These are phyloP conservation scores for Beris morrisii DNA, from an alignment of 2,888 invertebrate genomes.

Conservation along the genomic window DNA sequence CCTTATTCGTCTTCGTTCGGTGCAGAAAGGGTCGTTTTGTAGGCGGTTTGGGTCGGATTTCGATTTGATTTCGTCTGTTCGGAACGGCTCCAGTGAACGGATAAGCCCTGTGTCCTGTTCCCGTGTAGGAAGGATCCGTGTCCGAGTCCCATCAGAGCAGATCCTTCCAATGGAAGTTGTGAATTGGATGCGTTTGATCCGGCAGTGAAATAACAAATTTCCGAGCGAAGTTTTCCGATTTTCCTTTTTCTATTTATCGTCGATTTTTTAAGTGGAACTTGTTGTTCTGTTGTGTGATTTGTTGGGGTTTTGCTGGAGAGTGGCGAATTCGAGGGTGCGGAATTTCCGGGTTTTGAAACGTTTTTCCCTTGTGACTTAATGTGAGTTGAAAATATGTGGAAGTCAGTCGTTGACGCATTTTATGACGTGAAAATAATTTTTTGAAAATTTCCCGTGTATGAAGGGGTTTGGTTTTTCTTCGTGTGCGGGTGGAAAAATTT, in stretches of 20 bases:
- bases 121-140: slow-evolving; percentile 28
- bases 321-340: slow-evolving; percentile 26
- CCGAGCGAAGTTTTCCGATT: slow-evolving; percentile 26
- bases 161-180: slow-evolving; percentile 39
- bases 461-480: no score
- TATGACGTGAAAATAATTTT: slow-evolving; percentile 22
- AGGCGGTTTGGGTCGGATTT: slow-evolving; percentile 27
- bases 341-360: slow-evolving; percentile 28
- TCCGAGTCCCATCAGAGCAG: slow-evolving; percentile 33
- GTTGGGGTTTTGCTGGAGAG: slow-evolving; percentile 28
- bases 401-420: slow-evolving; percentile 11
- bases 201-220: slow-evolving; percentile 12
- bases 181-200: slow-evolving; percentile 34
- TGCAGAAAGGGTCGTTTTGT: slow-evolving; percentile 7
- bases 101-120: slow-evolving; percentile 30
- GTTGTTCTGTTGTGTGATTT: slow-evolving; percentile 32
- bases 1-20: slow-evolving; percentile 17
- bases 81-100: slow-evolving; percentile 20
- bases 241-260: slow-evolving; percentile 23
- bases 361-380: slow-evolving; percentile 24
- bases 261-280: slow-evolving; percentile 17
- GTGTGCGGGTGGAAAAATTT: no score
- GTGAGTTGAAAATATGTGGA: neutral
- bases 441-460: slow-evolving; percentile 6
- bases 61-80: slow-evolving; percentile 25